These are phyloP conservation scores for Metridium senile DNA, from an alignment of 92 coral and sea anemone genomes.

Conservation along the genomic window DNA sequence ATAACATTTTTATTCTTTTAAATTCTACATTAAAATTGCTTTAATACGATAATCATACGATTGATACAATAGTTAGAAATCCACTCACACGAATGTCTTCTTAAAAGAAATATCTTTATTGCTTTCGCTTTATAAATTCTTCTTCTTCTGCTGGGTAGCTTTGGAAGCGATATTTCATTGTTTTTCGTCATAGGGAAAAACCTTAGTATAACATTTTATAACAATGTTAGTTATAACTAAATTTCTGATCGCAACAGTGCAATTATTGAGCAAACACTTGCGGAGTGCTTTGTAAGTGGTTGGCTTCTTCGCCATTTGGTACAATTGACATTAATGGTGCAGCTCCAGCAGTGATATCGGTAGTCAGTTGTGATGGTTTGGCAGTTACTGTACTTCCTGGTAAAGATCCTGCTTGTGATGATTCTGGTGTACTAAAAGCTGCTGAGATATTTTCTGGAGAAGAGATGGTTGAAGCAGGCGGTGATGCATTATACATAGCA, in stretches of 20 bases:
- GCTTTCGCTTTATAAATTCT: background rate
- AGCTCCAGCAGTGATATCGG: constrained; percentile 96
- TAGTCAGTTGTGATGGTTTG: constrained; percentile 78
- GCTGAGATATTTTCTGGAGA: background rate
- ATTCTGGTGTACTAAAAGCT: background rate
- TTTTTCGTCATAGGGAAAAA: background rate
- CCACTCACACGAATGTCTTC: background rate
- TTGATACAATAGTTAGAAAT: background rate
- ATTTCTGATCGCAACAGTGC: background rate
- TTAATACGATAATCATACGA: background rate
- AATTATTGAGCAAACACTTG: constrained; percentile 32
- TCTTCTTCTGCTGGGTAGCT: background rate
- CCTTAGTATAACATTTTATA: background rate
- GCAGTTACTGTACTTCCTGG: constrained; percentile 75
- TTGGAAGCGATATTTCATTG: background rate
- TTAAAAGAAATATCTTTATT: background rate
- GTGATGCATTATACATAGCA: constrained; percentile 2
- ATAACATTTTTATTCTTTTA: background rate
- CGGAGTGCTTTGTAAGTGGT: constrained; percentile 27
- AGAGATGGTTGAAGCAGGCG: background rate
- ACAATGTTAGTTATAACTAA: background rate
- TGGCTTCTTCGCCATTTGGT: constrained; percentile 22
- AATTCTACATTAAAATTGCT: background rate
- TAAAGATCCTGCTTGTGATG: background rate
- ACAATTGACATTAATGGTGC: constrained; percentile 63